phyloP scores from a whole-genome alignment of 64 coral and sea anemone genomes.

The Platygyra sinensis region DNA sequence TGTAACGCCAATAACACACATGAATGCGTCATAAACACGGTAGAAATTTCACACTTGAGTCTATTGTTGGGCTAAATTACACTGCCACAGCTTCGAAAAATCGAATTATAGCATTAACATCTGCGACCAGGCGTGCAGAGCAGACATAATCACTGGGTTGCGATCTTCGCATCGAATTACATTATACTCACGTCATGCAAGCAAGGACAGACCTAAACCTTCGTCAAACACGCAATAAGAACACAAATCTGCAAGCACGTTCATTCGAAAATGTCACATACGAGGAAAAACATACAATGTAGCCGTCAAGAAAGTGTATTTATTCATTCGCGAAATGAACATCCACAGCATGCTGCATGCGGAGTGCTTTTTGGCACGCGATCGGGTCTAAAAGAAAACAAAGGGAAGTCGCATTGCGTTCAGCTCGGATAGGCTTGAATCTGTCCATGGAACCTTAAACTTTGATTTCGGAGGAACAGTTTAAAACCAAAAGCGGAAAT shows the following conservation, averaged over 20 bases:
- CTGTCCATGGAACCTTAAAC: neutral
- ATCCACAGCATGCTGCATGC: neutral
- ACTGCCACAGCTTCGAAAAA: neutral
- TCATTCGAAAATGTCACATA: neutral
- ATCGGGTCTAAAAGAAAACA: slow-evolving; percentile 19
- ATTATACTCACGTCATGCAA: slow-evolving; percentile 17
- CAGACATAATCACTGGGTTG: neutral
- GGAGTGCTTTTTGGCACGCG: slow-evolving; percentile 23
- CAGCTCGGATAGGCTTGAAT: neutral
- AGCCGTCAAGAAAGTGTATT: neutral
- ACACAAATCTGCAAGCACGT: neutral
- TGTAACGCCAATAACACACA: neutral
- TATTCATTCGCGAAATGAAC: neutral
- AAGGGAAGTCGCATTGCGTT: neutral
- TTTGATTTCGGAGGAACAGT: neutral
- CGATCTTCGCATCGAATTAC: slow-evolving; percentile 28
- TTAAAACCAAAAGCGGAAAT: neutral
- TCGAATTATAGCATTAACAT: neutral
- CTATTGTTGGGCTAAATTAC: no score
- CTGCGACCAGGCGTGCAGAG: neutral
- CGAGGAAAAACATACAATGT: neutral
- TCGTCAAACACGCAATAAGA: slow-evolving; percentile 6
- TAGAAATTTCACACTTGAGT: neutral
- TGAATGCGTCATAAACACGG: neutral
- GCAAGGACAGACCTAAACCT: neutral